Conservation (phyloP, 2,797 vertebrate genomes). For the Rhinatrema bivittatum region DNA sequence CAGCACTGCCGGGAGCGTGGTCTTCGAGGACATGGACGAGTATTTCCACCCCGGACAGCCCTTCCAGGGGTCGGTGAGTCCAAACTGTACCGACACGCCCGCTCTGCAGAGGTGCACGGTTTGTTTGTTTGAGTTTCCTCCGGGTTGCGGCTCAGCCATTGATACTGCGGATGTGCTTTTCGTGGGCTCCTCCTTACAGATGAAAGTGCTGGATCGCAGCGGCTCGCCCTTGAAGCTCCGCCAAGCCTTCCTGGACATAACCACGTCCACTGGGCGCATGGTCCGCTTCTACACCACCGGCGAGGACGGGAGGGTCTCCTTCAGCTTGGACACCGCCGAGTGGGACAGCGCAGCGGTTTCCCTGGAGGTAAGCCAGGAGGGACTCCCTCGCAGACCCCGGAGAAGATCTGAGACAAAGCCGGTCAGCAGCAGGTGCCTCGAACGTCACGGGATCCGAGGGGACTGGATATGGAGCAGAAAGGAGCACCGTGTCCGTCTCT, state of each 20-base stretch:
- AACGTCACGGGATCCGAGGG: too few relatives aligned
- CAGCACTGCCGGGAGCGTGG: conserved; percentile 8
- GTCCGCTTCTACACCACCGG: conserved; percentile 41
- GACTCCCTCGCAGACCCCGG: rapidly evolving
- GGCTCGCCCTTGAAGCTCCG: conserved; percentile 32
- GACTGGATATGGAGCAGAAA: too few relatives aligned
- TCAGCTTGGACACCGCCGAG: conserved; percentile 51
- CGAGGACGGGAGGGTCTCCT: conserved; percentile 40
- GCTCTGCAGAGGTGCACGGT: rapidly evolving
- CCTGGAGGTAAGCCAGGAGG: conserved; percentile 43
- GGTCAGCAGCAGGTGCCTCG: not conserved
- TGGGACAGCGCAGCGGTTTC: conserved; percentile 33
- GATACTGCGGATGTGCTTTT: not conserved
- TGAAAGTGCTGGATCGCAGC: conserved; percentile 46
- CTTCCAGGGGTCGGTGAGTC: conserved; percentile 37
- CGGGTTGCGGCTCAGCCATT: too few relatives aligned
- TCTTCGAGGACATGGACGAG: conserved; percentile 22
- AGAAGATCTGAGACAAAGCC: not conserved
- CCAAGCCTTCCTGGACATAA: conserved; percentile 31
- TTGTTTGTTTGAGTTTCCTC: too few relatives aligned
- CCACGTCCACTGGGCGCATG: not conserved
- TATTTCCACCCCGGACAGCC: conserved; percentile 28
- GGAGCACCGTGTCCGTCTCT: too few relatives aligned
- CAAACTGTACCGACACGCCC: not conserved
- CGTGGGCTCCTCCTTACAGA: conserved; percentile 29